Base-by-base conservation (phyloP, 2,113 vertebrate species). In the Numenius arquata region DNA sequence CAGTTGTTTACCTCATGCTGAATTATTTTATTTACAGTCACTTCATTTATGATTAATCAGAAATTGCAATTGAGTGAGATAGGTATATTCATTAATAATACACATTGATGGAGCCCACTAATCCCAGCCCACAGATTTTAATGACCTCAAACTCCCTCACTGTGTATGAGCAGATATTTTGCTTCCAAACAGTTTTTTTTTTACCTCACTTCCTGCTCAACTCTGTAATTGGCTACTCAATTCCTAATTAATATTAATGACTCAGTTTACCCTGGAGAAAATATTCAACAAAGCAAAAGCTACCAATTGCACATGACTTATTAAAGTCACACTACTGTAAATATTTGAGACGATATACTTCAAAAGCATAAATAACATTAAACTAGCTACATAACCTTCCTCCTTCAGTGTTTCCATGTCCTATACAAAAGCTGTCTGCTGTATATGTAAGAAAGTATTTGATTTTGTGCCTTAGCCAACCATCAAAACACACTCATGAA, bases 191-290 rank as follows among this genome's bases (percentile, higher is more conserved):
- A 68, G 13, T 7, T 26, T 12, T 29, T 18, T 50, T 86, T 91
- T 86, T 63, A 77, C 65, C 45, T 94, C 30, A 59, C 62, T 96
- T 94, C 55, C 74, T 91, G 91, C 38, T 92, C 63, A 92, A 80
- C 26, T 17, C 48, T 91, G 23, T 89, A 95, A 96, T n/a, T 94
- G 92, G 89, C 40, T 85, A 92, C 58, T 95, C 77, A 85, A 27
- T 77, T 91, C 47, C 34, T 88, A 91, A 95, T 95, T 97, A 81
- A 91, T 96, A 93, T 96, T 90, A 96, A 93, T 95, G 79, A 84
- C 32, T 91, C 61, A 47, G 59, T 88, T 96, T 97, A 86, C 65
- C 76, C n/a, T 20, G 52, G 55, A 65, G 75, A 85, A 90, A 74
- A 70, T 66, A 80, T 41, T 53, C 70, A 82, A 43, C 52, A 90